Conservation (phyloP, 2,113 vertebrate genomes). For the Machaerirhynchus nigripectus region DNA sequence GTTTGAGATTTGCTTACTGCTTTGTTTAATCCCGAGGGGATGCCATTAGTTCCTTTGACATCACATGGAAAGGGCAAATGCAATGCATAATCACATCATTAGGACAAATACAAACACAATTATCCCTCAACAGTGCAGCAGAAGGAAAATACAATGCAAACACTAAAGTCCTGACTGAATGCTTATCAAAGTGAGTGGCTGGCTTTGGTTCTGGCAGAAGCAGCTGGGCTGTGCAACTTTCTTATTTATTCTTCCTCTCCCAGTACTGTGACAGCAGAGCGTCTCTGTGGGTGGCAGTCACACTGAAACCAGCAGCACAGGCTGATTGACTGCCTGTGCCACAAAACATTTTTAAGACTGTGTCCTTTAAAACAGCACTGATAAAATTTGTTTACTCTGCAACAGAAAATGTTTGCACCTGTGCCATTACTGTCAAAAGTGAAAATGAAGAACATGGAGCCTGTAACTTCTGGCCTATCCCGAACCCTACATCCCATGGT, state of each 20-base stretch:
- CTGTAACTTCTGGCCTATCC: background rate
- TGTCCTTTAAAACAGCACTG: background rate
- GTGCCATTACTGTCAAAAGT: background rate
- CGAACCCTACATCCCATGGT: background rate
- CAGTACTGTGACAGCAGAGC: background rate
- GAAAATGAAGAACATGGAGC: background rate
- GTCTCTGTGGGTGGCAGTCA: background rate
- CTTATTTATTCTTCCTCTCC: background rate
- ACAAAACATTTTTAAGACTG: background rate
- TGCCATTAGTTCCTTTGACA: background rate
- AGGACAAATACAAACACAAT: conserved; percentile 14
- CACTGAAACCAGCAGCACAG: background rate
- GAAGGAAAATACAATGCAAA: background rate
- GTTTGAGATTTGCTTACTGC: background rate
- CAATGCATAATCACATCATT: background rate
- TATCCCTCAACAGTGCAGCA: background rate
- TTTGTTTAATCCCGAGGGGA: conserved; percentile 1
- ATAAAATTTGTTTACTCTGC: background rate
- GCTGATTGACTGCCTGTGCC: background rate
- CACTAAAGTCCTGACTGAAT: background rate
- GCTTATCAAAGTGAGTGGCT: background rate
- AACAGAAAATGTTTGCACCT: background rate
- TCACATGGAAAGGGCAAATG: background rate
- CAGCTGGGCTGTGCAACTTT: background rate
- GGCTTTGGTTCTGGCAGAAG: background rate